These are phyloP conservation scores for chimpanzee (Pan troglodytes) DNA, from an alignment of 2,113 vertebrate genomes.

Conservation along the genomic window NHGRI_mPanTro3-v2.1_pri NC_072403.2:94822501-94823000, in stretches of 20 bases:
- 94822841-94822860: too few species aligned
- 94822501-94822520: not conserved
- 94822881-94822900: too few species aligned
- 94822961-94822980: too few species aligned
- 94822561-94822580: not conserved
- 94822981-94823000: too few species aligned
- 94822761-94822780: not conserved
- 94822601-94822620: not conserved
- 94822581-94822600: not conserved
- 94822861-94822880: too few species aligned
- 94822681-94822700: not conserved
- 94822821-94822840: not conserved
- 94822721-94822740: constrained; percentile 2
- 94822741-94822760: not conserved
- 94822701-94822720: constrained; percentile 14
- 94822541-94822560: not conserved
- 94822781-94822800: constrained; percentile 35
- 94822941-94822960: too few species aligned
- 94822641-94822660: not conserved
- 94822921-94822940: too few species aligned
- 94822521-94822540: not conserved
- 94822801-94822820: not conserved
- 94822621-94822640: constrained; percentile 41
- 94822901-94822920: too few species aligned
- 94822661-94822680: constrained; percentile 54